phyloP scores from a whole-genome alignment of 2,113 vertebrate species.

The Strigops habroptila region DNA sequence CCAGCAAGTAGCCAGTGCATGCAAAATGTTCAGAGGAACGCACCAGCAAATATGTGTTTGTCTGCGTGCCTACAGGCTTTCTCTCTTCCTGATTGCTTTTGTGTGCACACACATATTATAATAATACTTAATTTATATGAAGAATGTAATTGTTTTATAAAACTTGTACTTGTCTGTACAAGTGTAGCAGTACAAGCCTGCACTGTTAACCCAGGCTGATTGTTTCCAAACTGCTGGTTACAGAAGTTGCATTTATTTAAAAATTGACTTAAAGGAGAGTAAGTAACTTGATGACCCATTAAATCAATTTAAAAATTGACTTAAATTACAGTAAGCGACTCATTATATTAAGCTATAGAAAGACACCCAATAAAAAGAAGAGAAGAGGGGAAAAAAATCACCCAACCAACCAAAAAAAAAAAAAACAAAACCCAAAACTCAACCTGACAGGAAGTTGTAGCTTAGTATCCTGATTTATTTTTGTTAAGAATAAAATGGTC shows the following conservation, averaged over 20 bases:
- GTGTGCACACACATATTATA: rapidly evolving
- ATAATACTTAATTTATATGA: neutral
- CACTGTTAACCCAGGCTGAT: neutral
- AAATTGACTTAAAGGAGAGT: slow-evolving; percentile 38
- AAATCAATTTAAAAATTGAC: slow-evolving; percentile 43
- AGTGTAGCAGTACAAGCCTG: neutral
- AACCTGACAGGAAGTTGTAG: neutral
- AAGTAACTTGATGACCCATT: slow-evolving; percentile 31
- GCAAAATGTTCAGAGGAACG: neutral
- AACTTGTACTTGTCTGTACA: neutral
- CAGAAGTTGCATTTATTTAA: slow-evolving; percentile 6
- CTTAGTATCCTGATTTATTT: neutral
- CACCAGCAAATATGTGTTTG: neutral
- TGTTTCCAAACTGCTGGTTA: slow-evolving; percentile 15
- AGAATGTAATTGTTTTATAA: neutral
- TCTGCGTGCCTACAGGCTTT: neutral
- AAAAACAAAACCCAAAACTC: neutral
- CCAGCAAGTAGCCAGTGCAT: neutral
- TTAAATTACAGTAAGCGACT: slow-evolving; percentile 24
- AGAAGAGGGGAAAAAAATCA: neutral
- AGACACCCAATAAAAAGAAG: neutral
- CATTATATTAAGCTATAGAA: neutral
- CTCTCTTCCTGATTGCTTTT: neutral
- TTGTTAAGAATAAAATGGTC: neutral
- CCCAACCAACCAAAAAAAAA: neutral